phyloP scores from a whole-genome alignment of 35 echinoderm and acorn worm species.

The Ophiothrix spiculata region DNA sequence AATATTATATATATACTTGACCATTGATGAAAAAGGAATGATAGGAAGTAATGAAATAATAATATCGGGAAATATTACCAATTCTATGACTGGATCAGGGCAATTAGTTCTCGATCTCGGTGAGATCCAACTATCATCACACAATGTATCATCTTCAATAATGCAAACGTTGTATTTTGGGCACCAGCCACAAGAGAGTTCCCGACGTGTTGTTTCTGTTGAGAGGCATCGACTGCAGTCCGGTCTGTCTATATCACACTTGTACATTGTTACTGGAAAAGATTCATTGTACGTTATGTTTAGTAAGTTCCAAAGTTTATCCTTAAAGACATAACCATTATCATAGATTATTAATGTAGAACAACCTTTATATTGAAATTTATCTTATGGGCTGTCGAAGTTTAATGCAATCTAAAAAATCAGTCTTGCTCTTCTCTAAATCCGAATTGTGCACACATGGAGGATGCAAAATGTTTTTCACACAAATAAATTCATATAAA shows the following conservation, averaged over 20 bases:
- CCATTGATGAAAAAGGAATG: no score
- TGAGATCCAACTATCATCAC: neutral
- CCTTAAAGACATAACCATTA: neutral
- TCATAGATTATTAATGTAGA: neutral
- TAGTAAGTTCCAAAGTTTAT: neutral
- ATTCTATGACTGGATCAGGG: neutral
- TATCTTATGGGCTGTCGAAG: neutral
- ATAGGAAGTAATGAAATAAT: no score
- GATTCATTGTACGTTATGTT: neutral
- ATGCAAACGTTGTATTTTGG: neutral
- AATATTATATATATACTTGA: no score
- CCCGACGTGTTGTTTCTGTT: neutral
- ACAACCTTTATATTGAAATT: no score
- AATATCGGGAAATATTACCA: no score
- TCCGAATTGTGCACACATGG: neutral
- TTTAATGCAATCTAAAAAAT: neutral
- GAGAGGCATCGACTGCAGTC: slow-evolving; percentile 60
- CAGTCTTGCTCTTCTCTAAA: neutral
- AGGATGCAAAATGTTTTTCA: neutral
- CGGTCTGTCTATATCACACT: slow-evolving; percentile 42
- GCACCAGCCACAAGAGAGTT: slow-evolving; percentile 43
- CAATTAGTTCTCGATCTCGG: neutral
- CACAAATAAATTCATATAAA: neutral
- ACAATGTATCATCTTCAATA: neutral
- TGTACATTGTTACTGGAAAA: slow-evolving; percentile 43